Evolutionary conservation across 2,797 vertebrate genomes (phyloP).

Genomic region (Carduelis carduelis): DNA sequence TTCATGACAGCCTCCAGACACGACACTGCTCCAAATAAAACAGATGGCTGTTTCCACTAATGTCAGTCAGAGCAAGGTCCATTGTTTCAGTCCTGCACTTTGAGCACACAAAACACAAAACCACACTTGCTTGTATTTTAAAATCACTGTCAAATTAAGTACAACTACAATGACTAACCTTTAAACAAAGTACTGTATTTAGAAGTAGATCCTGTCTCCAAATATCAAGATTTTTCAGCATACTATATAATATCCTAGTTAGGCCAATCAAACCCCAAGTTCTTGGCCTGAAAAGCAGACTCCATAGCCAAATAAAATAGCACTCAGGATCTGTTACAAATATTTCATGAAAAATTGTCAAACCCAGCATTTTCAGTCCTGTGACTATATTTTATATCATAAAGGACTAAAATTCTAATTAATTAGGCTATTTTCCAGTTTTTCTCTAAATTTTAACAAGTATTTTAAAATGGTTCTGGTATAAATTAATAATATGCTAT

Average conservation of each 20-base stretch:
- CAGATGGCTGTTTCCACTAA: background rate
- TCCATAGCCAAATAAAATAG: constrained; percentile 13
- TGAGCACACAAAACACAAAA: background rate
- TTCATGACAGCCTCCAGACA: background rate
- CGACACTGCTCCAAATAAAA: background rate
- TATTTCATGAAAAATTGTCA: background rate
- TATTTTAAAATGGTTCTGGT: background rate
- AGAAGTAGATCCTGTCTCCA: background rate
- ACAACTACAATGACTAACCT: background rate
- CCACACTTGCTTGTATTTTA: background rate
- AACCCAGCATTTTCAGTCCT: background rate
- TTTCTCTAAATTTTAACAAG: background rate
- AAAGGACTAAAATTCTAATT: background rate
- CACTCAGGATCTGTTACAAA: background rate
- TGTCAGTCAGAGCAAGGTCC: background rate
- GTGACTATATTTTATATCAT: background rate
- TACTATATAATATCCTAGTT: background rate
- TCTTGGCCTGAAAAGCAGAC: background rate
- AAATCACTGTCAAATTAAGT: background rate
- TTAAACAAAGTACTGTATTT: background rate
- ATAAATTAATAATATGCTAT: background rate
- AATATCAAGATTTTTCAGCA: background rate
- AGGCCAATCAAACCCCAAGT: background rate
- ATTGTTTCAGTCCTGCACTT: background rate
- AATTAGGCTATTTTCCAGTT: background rate